Evolutionary conservation across 1,140 invertebrate species (phyloP).

Genomic region (Drosophila hydei): DNA sequence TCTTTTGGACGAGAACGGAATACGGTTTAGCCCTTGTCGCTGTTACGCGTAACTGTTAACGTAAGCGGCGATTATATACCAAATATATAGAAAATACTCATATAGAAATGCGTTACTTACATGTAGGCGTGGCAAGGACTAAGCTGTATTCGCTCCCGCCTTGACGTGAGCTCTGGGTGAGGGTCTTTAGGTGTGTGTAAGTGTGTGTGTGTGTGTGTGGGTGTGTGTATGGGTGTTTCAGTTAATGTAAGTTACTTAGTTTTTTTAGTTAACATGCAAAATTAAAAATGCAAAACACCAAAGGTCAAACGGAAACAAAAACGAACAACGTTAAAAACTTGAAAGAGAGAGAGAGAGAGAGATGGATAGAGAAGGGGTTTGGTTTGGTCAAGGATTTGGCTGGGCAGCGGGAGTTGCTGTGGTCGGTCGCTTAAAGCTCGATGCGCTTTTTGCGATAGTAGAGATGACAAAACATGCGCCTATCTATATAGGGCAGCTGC

Average conservation of each 20-base stretch:
- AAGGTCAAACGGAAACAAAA: constrained; percentile 6
- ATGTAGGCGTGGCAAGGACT: constrained; percentile 81
- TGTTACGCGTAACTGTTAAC: constrained; percentile 67
- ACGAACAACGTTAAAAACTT: constrained; percentile 14
- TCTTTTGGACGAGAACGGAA: constrained; percentile 57
- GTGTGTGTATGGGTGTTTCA: constrained; percentile 16
- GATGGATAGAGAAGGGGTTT: background rate
- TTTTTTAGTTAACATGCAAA: constrained; percentile 17
- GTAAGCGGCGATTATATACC: constrained; percentile 73
- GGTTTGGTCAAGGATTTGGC: background rate
- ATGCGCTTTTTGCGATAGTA: constrained; percentile 76
- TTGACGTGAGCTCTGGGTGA: constrained; percentile 21
- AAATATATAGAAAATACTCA: constrained; percentile 41
- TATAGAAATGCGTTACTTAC: constrained; percentile 74
- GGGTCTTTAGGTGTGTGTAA: constrained; percentile 3
- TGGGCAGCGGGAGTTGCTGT: background rate
- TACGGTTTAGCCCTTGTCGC: constrained; percentile 83
- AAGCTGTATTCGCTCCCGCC: constrained; percentile 79
- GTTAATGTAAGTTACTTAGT: constrained; percentile 26
- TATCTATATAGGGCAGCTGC: constrained; percentile 72
- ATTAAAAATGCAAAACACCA: constrained; percentile 19
- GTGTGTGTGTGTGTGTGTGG: constrained; percentile 19
- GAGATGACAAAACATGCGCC: constrained; percentile 80
- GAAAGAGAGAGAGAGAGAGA: background rate
- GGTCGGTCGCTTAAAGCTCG: constrained; percentile 56